Evolutionary conservation across 2,888 invertebrate species (phyloP), one percentile per base, ranked within the genome.

Genomic region (Atethmia centrago): DNA sequence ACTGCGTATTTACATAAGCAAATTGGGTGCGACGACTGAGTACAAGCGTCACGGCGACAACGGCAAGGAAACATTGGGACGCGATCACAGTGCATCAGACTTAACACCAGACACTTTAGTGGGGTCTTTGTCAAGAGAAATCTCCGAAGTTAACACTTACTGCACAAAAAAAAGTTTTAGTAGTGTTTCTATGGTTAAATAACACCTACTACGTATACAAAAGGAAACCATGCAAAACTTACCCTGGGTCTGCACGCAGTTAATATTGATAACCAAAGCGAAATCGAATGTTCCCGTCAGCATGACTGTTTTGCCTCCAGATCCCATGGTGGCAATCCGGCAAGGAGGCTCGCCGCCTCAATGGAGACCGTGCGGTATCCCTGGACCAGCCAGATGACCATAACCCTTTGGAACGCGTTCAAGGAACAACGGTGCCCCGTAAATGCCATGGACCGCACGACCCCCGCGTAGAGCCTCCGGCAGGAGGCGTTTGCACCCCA

Each of bases 1-100:
- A 94, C 95, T 94, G 94, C 91, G 94, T 95, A 95, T 96, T 96
- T 96, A 95, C 96, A 95, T 95, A 96, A 95, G 95, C 94, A 95
- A 95, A 95, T 95, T 95, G 95, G 94, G 94, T 95, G 94, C 94
- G 93, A 93, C 92, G 90, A 89, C 87, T 90, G 89, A 90, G 88
- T 87, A 87, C 76, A 85, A 68, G 85, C 82, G 82, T 77, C 85
- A 85, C 82, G 85, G 86, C 85, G 87, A 87, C 88, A 87, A 85
- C 85, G 85, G 83, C 83, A 83, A 82, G 83, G 83, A 84, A 87
- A 85, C 84, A 83, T 85, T 84, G 85, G 82, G 83, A 77, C 69
- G 77, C 83, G 87, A 85, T 88, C 85, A 87, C 85, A 87, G 81
- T 86, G 85, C 86, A 81, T 77, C 71, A 76, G 78, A 80, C 81